These are phyloP conservation scores for Microtus richardsoni DNA, from an alignment of 2,113 vertebrate genomes.

Conservation along the genomic window DNA sequence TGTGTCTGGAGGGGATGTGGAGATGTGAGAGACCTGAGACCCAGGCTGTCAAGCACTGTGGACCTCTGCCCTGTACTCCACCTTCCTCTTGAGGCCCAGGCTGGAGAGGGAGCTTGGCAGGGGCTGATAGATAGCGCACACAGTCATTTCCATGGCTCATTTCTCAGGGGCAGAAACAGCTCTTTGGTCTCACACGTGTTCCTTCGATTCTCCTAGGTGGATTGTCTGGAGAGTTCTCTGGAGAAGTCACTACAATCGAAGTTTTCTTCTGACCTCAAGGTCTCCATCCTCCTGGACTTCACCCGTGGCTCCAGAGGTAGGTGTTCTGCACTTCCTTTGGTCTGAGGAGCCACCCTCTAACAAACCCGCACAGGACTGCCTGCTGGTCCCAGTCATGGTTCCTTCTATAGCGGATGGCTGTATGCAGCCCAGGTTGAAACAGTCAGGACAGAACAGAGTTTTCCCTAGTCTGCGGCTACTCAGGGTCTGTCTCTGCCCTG, in stretches of 20 bases:
- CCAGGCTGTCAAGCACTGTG: background rate
- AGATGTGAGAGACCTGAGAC: background rate
- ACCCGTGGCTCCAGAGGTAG: constrained; percentile 96
- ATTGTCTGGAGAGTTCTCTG: constrained; percentile 93
- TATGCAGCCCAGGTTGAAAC: background rate
- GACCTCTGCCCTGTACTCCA: accelerated
- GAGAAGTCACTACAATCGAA: constrained; percentile 86
- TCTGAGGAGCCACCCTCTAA: background rate
- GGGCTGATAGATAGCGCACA: accelerated
- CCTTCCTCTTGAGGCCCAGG: background rate
- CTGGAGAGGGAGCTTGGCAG: accelerated
- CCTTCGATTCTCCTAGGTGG: constrained; percentile 87
- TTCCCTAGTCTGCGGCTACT: background rate
- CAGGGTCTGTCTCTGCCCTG: background rate
- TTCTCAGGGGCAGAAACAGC: background rate
- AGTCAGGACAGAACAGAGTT: background rate
- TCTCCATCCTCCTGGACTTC: constrained; percentile 95
- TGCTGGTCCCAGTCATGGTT: accelerated
- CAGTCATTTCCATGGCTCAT: accelerated
- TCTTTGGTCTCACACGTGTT: background rate
- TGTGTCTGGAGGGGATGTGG: background rate
- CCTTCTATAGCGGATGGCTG: background rate
- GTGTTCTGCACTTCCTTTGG: background rate
- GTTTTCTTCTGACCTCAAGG: constrained; percentile 86
- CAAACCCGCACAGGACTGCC: background rate